phyloP scores from a whole-genome alignment of 2,888 invertebrate species.

The Euzophera pinguis region DNA sequence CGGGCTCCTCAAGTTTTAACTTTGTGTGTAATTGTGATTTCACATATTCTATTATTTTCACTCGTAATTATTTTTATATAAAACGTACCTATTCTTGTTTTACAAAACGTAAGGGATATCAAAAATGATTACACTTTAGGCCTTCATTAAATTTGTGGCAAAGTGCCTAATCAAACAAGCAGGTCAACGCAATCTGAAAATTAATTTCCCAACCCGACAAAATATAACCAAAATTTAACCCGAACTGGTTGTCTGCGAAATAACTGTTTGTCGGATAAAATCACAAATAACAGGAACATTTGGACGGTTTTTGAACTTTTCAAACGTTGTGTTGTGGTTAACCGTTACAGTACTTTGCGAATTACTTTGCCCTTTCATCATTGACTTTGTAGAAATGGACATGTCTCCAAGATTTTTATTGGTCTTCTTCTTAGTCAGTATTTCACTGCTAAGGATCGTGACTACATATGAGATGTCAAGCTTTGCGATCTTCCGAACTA shows the following conservation, averaged over 20 bases:
- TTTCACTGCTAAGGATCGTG: no score
- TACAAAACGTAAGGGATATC: not conserved
- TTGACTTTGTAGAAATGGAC: not conserved
- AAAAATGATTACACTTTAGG: no score
- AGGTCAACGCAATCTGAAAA: slow-evolving; percentile 15
- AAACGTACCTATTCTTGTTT: no score
- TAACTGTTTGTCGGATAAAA: slow-evolving; percentile 35
- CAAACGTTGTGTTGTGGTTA: slow-evolving; percentile 52
- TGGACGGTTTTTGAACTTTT: slow-evolving; percentile 47
- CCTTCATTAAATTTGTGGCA: not conserved
- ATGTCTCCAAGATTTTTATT: no score
- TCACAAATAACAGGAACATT: slow-evolving; percentile 40
- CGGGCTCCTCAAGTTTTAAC: no score
- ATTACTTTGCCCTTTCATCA: slow-evolving; percentile 46
- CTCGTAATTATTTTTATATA: no score
- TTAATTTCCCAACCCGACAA: slow-evolving; percentile 22
- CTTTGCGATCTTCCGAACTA: no score
- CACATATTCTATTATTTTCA: no score
- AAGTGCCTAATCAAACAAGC: slow-evolving; percentile 15
- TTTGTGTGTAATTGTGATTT: no score
- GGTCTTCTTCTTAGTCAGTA: no score
- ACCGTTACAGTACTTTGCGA: slow-evolving; percentile 42
- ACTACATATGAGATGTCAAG: no score
- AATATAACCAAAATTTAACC: slow-evolving; percentile 23
- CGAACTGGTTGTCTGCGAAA: slow-evolving; percentile 37